Evolutionary conservation across 2,113 vertebrate genomes (phyloP), one percentile per base, ranked within the genome.

Genomic region (Siniperca knerii): DNA sequence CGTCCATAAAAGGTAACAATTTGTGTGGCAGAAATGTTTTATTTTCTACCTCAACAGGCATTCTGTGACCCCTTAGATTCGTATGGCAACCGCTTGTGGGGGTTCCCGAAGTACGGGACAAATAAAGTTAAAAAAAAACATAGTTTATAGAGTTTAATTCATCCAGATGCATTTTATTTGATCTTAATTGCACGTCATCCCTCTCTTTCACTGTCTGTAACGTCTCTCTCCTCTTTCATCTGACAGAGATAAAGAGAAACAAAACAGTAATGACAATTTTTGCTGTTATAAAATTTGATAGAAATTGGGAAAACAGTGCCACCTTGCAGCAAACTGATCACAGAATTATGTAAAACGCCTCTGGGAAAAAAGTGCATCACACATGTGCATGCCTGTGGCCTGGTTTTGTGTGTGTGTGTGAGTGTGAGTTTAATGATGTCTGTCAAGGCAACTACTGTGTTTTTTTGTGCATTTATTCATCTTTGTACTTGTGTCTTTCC

Each of bases 371-470:
- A 20, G 23, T 40, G 54, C 6, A 4, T 58, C n/a, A 65, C 65
- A 77, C 69, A 69, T 44, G 21, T 84, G 60, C 76, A 78, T 77
- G 68, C 33, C 67, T 78, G 60, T 73, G 73, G 69, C 78, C 58
- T 37, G 35, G 29, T 42, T 60, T 21, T 55, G 20, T 35, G 33
- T 70, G 16, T 42, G 18, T 37, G 35, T 40, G 35, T 66, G 64
- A 52, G 72, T 37, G 29, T 29, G 20, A 18, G 23, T 67, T 23
- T 72, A 13, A 23, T 37, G 46, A 42, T 60, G n/a, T 80, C 29
- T 15, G 16, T 74, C 7, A 58, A 46, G 61, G 82, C 15, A 21
- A 46, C 77, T 52, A 44, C 40, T 35, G 0, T 82, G 29, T 82
- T 57, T 29, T 77, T 75, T 68, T 6, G 25, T 61, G n/a, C 50